These are phyloP conservation scores for Rousettus leschenaultii DNA, from an alignment of 2,113 vertebrate species.

Conservation along the genomic window DNA sequence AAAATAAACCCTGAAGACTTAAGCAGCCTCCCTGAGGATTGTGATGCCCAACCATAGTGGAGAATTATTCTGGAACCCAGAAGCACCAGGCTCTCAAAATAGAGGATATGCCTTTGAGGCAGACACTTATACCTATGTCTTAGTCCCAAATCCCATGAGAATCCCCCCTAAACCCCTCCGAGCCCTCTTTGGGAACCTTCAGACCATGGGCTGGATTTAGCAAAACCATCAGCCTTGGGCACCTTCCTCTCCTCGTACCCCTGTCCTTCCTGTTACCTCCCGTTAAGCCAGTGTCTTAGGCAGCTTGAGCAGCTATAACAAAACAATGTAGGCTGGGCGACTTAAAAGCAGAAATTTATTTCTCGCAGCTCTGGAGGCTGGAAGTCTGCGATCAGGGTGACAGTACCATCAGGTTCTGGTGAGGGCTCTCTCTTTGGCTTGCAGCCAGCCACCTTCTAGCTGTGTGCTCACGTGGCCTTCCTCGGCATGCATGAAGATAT, in stretches of 20 bases:
- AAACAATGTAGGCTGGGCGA: not conserved
- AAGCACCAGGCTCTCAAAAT: not conserved
- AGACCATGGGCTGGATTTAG: not conserved
- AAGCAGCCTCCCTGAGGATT: not conserved
- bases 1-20: not conserved
- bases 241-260: not conserved
- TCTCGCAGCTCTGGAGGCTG: not conserved
- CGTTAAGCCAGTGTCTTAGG: not conserved
- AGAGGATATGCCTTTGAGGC: not conserved
- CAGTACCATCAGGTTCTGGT: accelerated
- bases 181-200: not conserved
- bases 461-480: not conserved
- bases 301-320: not conserved
- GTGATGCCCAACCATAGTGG: accelerated
- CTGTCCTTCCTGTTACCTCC: not conserved
- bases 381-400: not conserved
- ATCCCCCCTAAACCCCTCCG: not conserved
- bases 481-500: accelerated
- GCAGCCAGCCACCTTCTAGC: not conserved
- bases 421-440: not conserved
- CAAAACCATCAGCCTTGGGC: not conserved
- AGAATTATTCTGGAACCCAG: not conserved
- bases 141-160: not conserved
- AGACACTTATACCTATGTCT: not conserved
- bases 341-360: not conserved